phyloP scores from a whole-genome alignment of 2,113 vertebrate species.

The Podarcis cretensis region DNA sequence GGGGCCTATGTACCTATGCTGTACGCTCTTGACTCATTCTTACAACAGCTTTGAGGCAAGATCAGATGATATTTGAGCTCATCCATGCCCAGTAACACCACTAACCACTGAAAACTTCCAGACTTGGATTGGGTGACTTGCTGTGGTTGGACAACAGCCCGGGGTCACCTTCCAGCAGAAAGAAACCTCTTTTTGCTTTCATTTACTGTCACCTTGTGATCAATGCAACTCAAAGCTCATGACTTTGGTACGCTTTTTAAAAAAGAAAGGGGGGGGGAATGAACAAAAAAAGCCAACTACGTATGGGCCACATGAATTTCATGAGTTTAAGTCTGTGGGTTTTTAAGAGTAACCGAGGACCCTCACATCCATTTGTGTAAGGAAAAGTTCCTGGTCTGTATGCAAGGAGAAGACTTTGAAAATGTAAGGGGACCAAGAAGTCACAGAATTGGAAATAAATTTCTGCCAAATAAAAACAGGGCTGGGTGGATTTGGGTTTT shows the following conservation, averaged over 20 bases:
- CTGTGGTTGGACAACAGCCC: neutral
- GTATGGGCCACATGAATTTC: neutral
- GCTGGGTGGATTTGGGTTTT: neutral
- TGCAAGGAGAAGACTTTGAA: neutral
- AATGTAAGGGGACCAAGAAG: neutral
- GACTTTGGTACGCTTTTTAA: neutral
- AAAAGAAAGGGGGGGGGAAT: neutral
- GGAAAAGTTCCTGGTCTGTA: neutral
- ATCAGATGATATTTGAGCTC: neutral
- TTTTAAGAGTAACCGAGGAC: neutral
- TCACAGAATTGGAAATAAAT: neutral
- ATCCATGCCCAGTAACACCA: no score
- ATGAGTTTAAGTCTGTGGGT: neutral
- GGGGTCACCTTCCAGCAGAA: neutral
- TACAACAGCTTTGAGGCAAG: neutral
- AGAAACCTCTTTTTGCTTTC: neutral
- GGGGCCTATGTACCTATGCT: no score
- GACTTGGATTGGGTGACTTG: neutral
- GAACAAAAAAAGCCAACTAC: neutral
- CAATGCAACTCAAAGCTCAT: neutral
- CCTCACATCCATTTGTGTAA: neutral
- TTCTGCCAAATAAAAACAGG: neutral
- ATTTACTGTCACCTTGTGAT: neutral
- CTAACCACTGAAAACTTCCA: neutral
- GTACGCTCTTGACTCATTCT: neutral